Base-by-base conservation (phyloP, 2,797 vertebrate genomes). In the Apogon talboti region DNA sequence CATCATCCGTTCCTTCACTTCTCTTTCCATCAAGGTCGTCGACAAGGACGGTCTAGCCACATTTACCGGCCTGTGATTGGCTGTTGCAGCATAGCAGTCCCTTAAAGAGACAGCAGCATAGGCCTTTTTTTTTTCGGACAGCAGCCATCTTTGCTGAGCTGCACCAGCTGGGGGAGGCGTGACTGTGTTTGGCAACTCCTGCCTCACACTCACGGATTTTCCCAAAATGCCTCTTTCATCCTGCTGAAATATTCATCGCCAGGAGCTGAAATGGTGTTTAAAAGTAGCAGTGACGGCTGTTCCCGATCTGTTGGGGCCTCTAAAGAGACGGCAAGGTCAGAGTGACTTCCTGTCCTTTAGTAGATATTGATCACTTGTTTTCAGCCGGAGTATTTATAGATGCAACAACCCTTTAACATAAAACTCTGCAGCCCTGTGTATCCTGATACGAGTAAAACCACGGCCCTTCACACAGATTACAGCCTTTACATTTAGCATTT, bases 71-170 rank as follows among this genome's bases (percentile, higher is more conserved):
- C 19, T 30, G 54, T 70, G 79, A 90, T 92, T 90, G 91, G 89
- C 77, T 72, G 64, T 43, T 8, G 45, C n/a, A 47, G 54, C 40
- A 19, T 38, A 78, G 66, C 58, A 11, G 21, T 55, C 52, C 65
- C 74, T 92, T 92, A 92, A 93, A 93, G 92, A 74, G 82, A 81
- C 88, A 89, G 77, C 38, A 45, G 16, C 1, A 3, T 28, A 13
- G 6, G 4, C 12, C 41, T 54, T n/a, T 56, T 10, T 42, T 43
- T 16, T 6, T 16, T 14, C 7, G 6, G 44, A 52, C 18, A 16
- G 66, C 44, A 44, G 71, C 76, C 61, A 78, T 90, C 33, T 89
- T 89, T 55, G 37, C 50, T 16, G 30, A 14, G 28, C 61, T 69
- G 46, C 15, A 57, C 53, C 71, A 58, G 72, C 65, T 58, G 68